Conservation (phyloP, 2,888 invertebrate species). For the Drosophila mercatorum region DNA sequence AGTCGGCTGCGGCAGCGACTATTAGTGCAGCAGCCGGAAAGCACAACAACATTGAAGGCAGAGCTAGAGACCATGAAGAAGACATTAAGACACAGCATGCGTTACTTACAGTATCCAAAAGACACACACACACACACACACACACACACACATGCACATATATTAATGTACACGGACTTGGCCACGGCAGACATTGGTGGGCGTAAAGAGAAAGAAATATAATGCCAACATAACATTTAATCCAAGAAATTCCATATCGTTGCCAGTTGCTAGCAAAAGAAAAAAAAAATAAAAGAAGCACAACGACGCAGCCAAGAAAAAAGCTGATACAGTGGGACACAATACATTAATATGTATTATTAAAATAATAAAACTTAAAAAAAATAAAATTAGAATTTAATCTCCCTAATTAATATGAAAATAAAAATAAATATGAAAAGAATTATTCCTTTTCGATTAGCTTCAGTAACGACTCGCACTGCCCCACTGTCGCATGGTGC, state of each 20-base stretch:
- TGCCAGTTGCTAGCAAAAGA: conserved; percentile 49
- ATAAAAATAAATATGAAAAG: too few species aligned
- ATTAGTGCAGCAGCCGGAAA: conserved; percentile 64
- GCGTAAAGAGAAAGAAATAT: conserved; percentile 76
- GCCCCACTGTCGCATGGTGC: neutral
- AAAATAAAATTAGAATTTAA: too few species aligned
- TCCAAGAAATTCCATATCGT: conserved; percentile 75
- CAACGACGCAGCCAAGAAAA: conserved; percentile 23
- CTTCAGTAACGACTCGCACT: too few species aligned
- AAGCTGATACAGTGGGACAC: conserved; percentile 53
- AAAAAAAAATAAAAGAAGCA: conserved; percentile 17
- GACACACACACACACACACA: conserved; percentile 20
- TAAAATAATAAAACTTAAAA: neutral
- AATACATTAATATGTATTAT: neutral
- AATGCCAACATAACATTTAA: conserved; percentile 81
- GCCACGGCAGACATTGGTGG: conserved; percentile 57
- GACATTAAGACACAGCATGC: conserved; percentile 77
- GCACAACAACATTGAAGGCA: conserved; percentile 40
- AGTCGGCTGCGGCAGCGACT: conserved; percentile 69
- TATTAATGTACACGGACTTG: conserved; percentile 29
- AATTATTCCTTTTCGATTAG: too few species aligned
- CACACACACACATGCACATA: conserved; percentile 9
- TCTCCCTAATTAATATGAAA: too few species aligned
- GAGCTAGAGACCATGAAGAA: conserved; percentile 57
- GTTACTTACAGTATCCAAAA: conserved; percentile 55